Conservation (phyloP, 1,140 invertebrate species). For the Caenorhabditis latens region DNA sequence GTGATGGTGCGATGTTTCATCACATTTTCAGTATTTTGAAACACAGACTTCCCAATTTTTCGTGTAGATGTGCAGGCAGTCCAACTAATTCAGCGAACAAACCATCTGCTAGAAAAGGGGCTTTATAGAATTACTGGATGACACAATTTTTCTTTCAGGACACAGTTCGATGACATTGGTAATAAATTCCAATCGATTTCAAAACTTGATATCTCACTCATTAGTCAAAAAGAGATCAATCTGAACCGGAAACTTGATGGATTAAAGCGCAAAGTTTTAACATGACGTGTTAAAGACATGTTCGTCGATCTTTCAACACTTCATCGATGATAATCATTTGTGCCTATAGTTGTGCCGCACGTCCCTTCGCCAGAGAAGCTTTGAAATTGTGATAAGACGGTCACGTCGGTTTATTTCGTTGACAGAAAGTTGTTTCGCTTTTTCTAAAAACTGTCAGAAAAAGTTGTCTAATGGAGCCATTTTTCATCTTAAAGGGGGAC, state of each 20-base stretch:
- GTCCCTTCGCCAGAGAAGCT: not conserved
- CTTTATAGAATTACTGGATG: too few species aligned
- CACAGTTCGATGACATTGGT: too few species aligned
- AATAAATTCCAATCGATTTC: too few species aligned
- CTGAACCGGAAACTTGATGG: not conserved
- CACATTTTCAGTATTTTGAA: not conserved
- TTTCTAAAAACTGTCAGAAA: too few species aligned
- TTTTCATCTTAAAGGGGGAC: too few species aligned
- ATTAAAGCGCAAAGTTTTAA: not conserved
- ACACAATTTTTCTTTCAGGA: too few species aligned
- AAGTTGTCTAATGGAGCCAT: too few species aligned
- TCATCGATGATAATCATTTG: constrained; percentile 10
- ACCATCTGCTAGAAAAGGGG: too few species aligned
- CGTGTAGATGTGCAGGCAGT: too few species aligned
- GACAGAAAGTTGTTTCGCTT: not conserved
- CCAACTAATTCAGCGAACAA: too few species aligned
- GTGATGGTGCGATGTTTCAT: constrained; percentile 35
- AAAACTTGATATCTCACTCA: not conserved
- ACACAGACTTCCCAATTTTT: not conserved
- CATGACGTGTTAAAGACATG: not conserved
- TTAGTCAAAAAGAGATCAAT: constrained; percentile 21
- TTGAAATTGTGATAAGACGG: constrained; percentile 16
- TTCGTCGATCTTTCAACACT: constrained; percentile 22
- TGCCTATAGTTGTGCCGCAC: not conserved
- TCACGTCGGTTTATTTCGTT: constrained; percentile 22